Evolutionary conservation across 2,113 vertebrate species (phyloP), one percentile per base, ranked within the genome.

Genomic region (Paradoxurus hermaphroditus): DNA sequence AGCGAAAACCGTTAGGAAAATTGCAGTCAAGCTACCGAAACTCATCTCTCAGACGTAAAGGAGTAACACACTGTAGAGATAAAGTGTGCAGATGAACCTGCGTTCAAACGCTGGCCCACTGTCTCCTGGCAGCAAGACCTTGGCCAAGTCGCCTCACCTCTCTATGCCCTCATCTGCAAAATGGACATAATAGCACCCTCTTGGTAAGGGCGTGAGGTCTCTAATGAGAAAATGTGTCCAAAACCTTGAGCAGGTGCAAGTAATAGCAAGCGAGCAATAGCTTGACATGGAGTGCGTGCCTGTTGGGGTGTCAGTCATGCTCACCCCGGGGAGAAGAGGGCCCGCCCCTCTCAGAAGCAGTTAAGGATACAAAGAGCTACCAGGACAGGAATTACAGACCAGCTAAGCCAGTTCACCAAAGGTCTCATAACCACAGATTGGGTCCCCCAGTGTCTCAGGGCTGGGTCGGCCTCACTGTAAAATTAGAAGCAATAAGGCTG

Each of bases 271-370:
- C 1, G 16, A 72, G 63, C 34, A 46, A 13, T 21, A 59, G 53
- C 14, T 27, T 34, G 4, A 18, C 36, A 44, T 29, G 7, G 0
- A 1, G 34, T 8, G 0, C 0, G 0, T 4, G 15, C 5, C 1
- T 44, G 41, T 12, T 0, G 8, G 49, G 34, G 1, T 8, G 65
- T 51, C 0, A 19, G 73, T 4, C 0, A 1, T 0, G 0, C 7
- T 65, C 8, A 27, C 65, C 12, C 46, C 13, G 13, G 19, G 8
- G 59, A 82, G 59, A 12, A 67, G 12, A 65, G 83, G 3, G 34
- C 13, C 10, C 16, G 6, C 18, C 39, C 59, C 21, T 0, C 7
- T 34, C 5, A 0, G 7, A 3, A 2, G 16, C 41, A 72, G 31
- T 7, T 9, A 10, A 86, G 73, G 34, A 53, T 59, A 13, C 46